Conservation (phyloP, 2,888 invertebrate genomes). For the Enoplolaimus lenunculus region DNA sequence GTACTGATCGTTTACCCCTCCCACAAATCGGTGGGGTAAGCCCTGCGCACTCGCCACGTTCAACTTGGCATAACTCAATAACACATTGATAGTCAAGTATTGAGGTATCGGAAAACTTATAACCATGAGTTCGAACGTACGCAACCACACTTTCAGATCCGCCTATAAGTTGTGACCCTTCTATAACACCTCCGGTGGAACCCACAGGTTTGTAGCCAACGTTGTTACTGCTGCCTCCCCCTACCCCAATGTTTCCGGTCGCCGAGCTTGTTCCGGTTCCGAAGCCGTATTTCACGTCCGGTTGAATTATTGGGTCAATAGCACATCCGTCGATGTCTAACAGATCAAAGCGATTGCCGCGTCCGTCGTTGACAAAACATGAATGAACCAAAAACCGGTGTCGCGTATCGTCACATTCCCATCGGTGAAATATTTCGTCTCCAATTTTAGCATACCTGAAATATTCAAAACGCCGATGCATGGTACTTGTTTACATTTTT, state of each 20-base stretch:
- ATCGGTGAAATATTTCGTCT: slow-evolving; percentile 35
- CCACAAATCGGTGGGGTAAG: slow-evolving; percentile 32
- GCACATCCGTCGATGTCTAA: slow-evolving; percentile 36
- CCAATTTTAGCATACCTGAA: slow-evolving; percentile 32
- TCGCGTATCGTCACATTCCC: slow-evolving; percentile 32
- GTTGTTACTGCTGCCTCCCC: no score
- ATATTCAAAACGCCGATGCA: no score
- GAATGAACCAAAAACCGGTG: slow-evolving; percentile 34
- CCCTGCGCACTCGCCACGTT: slow-evolving; percentile 32
- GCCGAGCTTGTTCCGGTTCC: no score
- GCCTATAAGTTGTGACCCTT: slow-evolving; percentile 25
- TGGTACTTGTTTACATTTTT: no score
- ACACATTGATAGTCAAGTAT: slow-evolving; percentile 35
- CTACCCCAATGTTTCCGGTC: no score
- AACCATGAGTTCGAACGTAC: slow-evolving; percentile 34
- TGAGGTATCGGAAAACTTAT: slow-evolving; percentile 35
- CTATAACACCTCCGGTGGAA: no score
- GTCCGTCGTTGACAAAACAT: slow-evolving; percentile 35
- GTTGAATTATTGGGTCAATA: slow-evolving; percentile 35
- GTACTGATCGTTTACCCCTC: slow-evolving; percentile 21
- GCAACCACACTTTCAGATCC: slow-evolving; percentile 26
- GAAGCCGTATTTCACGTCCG: slow-evolving; percentile 30
- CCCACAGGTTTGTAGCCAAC: no score
- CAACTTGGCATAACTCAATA: slow-evolving; percentile 33
- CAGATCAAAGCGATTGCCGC: slow-evolving; percentile 32